Percentiles rank a stretch among this genome's conserved stretches.
phyloP scores from a whole-genome alignment of 2,797 vertebrate species.

The Paramormyrops hopkinsi region DNA sequence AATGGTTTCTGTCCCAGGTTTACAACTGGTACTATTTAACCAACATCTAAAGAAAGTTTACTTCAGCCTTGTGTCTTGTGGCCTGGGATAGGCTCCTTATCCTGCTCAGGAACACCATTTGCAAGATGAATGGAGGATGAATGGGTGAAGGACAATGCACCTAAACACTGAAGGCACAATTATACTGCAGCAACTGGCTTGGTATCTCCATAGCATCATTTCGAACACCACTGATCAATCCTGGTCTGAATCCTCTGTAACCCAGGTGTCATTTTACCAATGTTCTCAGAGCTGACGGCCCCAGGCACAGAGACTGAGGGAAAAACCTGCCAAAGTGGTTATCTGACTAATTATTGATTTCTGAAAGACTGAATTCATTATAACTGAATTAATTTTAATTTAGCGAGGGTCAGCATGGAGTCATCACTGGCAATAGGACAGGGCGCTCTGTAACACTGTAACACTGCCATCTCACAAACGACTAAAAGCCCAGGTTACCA shows the following conservation, averaged over 20 bases:
- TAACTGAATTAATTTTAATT: constrained; percentile 7
- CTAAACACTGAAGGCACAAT: neutral
- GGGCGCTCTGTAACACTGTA: neutral
- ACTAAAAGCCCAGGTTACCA: neutral
- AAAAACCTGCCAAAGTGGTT: neutral
- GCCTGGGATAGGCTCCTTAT: neutral
- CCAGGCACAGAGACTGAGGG: neutral
- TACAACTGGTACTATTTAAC: neutral
- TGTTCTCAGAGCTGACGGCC: neutral
- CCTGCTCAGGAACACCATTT: neutral
- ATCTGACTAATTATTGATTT: neutral
- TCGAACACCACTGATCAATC: neutral
- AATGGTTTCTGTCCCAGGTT: neutral
- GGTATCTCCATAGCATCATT: neutral
- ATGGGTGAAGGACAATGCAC: neutral
- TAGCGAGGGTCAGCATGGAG: neutral
- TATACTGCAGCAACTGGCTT: neutral
- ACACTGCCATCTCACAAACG: neutral
- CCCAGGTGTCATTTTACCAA: neutral
- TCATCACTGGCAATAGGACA: neutral
- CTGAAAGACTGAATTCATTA: neutral
- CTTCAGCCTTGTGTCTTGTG: neutral
- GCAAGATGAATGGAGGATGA: neutral
- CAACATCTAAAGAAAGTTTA: neutral
- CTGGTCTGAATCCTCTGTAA: neutral